Percentiles rank a stretch among this genome's conserved stretches.
Conservation (phyloP, 2,113 vertebrate species). For the Podarcis raffonei region DNA sequence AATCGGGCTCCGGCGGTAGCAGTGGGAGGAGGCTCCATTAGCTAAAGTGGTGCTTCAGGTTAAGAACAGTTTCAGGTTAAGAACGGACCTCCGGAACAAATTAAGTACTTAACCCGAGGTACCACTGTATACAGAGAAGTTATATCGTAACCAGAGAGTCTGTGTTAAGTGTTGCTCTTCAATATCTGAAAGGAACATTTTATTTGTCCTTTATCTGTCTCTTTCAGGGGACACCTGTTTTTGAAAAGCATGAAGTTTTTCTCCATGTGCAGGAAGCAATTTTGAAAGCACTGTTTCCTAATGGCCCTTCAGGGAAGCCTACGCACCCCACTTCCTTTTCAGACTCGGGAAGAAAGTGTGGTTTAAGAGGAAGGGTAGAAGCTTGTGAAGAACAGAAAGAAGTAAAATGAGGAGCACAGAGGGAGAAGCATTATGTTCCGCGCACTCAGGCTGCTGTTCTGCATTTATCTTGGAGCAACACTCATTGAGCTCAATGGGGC, state of each 20-base stretch:
- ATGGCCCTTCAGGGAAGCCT: constrained; percentile 66
- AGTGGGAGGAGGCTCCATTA: too few species aligned
- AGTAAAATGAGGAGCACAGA: not conserved
- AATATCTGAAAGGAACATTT: constrained; percentile 66
- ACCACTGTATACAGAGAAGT: constrained; percentile 32
- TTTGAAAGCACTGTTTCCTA: constrained; percentile 67
- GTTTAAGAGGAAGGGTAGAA: not conserved
- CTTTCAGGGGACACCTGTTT: constrained; percentile 54
- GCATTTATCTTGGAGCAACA: too few species aligned
- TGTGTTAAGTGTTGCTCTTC: constrained; percentile 61
- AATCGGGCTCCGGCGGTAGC: too few species aligned
- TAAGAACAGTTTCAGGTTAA: too few species aligned
- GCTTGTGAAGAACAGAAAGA: too few species aligned
- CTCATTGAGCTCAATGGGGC: too few species aligned
- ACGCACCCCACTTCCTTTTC: constrained; percentile 58
- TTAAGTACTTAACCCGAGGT: too few species aligned
- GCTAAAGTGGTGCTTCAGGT: too few species aligned
- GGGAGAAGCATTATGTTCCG: too few species aligned
- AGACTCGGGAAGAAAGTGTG: constrained; percentile 18
- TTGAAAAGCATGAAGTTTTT: constrained; percentile 32
- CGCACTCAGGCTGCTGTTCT: not conserved
- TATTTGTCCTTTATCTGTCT: constrained; percentile 67
- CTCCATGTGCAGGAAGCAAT: constrained; percentile 62
- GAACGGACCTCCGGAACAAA: too few species aligned
- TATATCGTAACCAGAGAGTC: constrained; percentile 50